These are phyloP conservation scores for Tenthredo amoena DNA, from an alignment of 2,888 invertebrate species.

Conservation along the genomic window DNA sequence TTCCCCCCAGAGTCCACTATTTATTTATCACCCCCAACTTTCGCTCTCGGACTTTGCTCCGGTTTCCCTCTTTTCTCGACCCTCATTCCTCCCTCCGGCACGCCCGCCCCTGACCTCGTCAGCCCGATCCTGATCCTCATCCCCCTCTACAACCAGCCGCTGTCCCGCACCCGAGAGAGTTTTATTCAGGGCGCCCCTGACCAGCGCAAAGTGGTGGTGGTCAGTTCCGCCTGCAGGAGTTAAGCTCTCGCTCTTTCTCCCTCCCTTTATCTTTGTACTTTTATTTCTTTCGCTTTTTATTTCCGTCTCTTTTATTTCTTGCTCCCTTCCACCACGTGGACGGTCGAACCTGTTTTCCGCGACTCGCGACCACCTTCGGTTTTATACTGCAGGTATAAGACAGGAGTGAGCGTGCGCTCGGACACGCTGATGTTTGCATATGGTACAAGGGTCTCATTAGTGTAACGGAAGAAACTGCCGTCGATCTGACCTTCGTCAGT, in stretches of 20 bases:
- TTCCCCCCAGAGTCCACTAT: slow-evolving; percentile 73
- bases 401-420: background rate
- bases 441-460: slow-evolving; percentile 41
- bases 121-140: slow-evolving; percentile 61
- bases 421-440: slow-evolving; percentile 16
- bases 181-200: slow-evolving; percentile 67
- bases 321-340: slow-evolving; percentile 47
- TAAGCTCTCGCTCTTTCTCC: slow-evolving; percentile 31
- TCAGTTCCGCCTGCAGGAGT: slow-evolving; percentile 69
- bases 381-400: background rate
- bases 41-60: slow-evolving; percentile 67
- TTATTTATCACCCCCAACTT: slow-evolving; percentile 75
- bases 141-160: slow-evolving; percentile 55
- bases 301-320: slow-evolving; percentile 26
- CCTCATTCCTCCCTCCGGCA: slow-evolving; percentile 52
- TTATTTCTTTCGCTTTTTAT: slow-evolving; percentile 54
- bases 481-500: background rate
- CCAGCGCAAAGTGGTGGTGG: slow-evolving; percentile 75
- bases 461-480: slow-evolving; percentile 39
- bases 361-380: background rate
- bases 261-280: background rate
- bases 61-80: slow-evolving; percentile 57
- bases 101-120: slow-evolving; percentile 54
- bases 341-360: slow-evolving; percentile 25
- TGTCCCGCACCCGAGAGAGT: slow-evolving; percentile 52